These are phyloP conservation scores for Dermolepida albohirtum DNA, from an alignment of 2,888 invertebrate genomes.

Conservation along the genomic window DNA sequence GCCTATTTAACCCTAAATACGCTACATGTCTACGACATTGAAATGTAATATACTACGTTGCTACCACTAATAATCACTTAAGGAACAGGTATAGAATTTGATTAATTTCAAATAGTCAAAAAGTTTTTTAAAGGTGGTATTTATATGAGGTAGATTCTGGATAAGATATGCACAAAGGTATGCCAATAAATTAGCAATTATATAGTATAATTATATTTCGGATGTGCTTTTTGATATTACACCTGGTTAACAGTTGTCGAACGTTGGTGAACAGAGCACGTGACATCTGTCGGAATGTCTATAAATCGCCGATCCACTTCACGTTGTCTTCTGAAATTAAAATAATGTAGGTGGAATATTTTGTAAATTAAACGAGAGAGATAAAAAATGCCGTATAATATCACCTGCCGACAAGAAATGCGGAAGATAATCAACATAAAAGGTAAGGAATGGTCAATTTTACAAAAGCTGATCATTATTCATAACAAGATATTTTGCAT, in stretches of 20 bases:
- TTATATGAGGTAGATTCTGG: neutral
- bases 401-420: slow-evolving; percentile 21
- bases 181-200: slow-evolving; percentile 26
- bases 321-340: slow-evolving; percentile 47
- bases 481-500: no score
- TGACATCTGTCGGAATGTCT: slow-evolving; percentile 54
- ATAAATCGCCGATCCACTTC: slow-evolving; percentile 46
- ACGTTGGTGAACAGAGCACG: slow-evolving; percentile 47
- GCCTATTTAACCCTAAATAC: no score
- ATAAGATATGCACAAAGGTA: neutral
- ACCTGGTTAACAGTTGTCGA: slow-evolving; percentile 53
- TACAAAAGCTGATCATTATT: no score
- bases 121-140: neutral
- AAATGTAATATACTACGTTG: no score
- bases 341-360: slow-evolving; percentile 54
- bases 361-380: slow-evolving; percentile 39
- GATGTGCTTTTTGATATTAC: slow-evolving; percentile 33
- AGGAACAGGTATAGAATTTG: no score
- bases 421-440: neutral
- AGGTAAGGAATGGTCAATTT: neutral
- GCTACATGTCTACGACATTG: no score
- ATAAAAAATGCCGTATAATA: neutral
- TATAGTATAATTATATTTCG: slow-evolving; percentile 22
- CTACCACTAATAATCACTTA: no score
- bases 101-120: no score